Base-by-base conservation (phyloP, 2,888 invertebrate species). In the Bhutanitis thaidina region DNA sequence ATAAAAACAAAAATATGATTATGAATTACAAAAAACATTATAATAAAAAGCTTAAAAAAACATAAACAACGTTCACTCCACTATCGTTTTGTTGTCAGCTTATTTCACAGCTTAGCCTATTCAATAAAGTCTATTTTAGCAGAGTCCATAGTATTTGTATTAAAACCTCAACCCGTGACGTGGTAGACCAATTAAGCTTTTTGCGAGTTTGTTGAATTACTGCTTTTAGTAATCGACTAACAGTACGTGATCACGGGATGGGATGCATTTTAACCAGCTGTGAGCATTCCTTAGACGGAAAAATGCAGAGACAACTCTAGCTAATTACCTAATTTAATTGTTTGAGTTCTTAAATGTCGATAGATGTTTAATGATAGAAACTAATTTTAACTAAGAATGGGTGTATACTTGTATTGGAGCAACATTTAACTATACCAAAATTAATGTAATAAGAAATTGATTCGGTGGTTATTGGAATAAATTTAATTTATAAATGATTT, bases 121-220 rank as follows among this genome's bases (percentile, higher is more conserved):
- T 39, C 34, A 41, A 35, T 41, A 29, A 41, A 41, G 36, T 16
- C 12, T 10, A 12, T 34, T 13, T 1, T 34, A 5, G 12, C 12
- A 3, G 29, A 13, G 16, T 12, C 13, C 12, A 27, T 36, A 12
- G 48, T n/a, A 1, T 9, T 7, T 10, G 35, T 9, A 9, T 41
- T 3, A 10, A n/a, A 13, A 50, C 40, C 45, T 35, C 50, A 40
- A 12, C 50, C 35, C 27, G 29, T 46, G 39, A 45, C 40, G 40
- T 27, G 38, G 44, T 44, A 14, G 44, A 35, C 43, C 44, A 50
- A 50, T 50, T 50, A 34, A 44, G 40, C 34, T 29, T 45, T 50
- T 44, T 35, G 44, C 39, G 16, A 41, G 36, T 34, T 49, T 49
- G 48, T 50, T 50, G 29, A 50, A 50, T 40, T 50, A 39, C 43